Percentiles rank a stretch among this genome's conserved stretches.
Evolutionary conservation across 2,888 invertebrate species (phyloP).

Genomic region (Poecilobothrus nobilitatus): DNA sequence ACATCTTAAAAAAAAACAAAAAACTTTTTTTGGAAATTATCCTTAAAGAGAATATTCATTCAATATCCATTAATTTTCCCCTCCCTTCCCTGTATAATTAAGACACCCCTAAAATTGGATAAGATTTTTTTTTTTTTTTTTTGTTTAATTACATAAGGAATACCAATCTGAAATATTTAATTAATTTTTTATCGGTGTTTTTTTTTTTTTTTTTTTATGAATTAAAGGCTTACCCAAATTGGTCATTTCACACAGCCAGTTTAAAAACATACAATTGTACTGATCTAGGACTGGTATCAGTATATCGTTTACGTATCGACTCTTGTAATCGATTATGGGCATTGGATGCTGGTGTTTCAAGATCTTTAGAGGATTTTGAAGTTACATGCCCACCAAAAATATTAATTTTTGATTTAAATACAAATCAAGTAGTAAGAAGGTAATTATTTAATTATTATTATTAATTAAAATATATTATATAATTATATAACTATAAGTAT

Average conservation of each 20-base stretch:
- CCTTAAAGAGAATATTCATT: too few relatives aligned
- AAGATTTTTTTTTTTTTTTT: too few relatives aligned
- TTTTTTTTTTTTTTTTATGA: neutral
- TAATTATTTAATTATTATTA: constrained; percentile 29
- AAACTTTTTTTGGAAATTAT: too few relatives aligned
- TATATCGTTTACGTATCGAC: constrained; percentile 66
- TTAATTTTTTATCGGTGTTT: too few relatives aligned
- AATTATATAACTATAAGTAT: too few relatives aligned
- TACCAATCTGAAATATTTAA: too few relatives aligned
- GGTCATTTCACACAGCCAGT: constrained; percentile 67
- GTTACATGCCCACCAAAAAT: constrained; percentile 70
- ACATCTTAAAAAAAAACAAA: too few relatives aligned
- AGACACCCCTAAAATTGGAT: too few relatives aligned
- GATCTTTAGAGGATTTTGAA: constrained; percentile 55
- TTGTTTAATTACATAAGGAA: too few relatives aligned
- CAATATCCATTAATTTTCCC: too few relatives aligned
- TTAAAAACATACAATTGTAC: constrained; percentile 65
- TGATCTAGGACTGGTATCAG: constrained; percentile 66
- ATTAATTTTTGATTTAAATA: constrained; percentile 67
- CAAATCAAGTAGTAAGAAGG: constrained; percentile 55
- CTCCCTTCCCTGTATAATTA: too few relatives aligned
- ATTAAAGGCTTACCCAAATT: constrained; percentile 59
- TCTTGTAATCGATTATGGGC: constrained; percentile 79
- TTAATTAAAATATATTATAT: too few relatives aligned
- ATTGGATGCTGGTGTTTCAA: constrained; percentile 58